These are phyloP conservation scores for Grammatotria lemairii DNA, from an alignment of 2,113 vertebrate species.

Conservation along the genomic window DNA sequence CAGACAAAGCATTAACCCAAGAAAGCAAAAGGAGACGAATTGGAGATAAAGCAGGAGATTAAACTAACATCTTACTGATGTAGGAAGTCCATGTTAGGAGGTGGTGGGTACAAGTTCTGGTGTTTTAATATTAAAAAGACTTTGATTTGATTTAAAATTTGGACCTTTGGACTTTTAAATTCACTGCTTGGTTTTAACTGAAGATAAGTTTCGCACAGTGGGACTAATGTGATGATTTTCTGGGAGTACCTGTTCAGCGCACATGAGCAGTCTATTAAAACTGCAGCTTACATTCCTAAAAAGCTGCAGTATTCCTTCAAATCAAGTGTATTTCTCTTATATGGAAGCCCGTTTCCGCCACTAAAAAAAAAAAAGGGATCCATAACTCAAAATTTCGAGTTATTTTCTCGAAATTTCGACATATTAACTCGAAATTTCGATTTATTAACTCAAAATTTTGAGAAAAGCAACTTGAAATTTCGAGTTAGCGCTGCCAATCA, in stretches of 20 bases:
- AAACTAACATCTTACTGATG: background rate
- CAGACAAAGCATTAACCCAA: background rate
- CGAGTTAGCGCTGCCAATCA: no score
- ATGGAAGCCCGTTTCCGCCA: no score
- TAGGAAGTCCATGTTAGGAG: background rate
- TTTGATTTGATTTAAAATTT: background rate
- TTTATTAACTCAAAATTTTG: no score
- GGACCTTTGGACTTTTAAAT: background rate
- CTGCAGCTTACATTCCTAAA: background rate
- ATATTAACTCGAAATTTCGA: no score
- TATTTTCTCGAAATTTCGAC: no score
- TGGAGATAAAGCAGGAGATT: rapidly evolving
- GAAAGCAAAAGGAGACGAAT: background rate
- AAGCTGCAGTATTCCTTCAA: background rate
- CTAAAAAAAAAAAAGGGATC: no score
- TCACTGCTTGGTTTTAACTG: background rate
- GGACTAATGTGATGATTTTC: background rate
- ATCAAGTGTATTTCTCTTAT: background rate
- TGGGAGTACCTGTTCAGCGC: background rate
- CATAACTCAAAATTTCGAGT: no score
- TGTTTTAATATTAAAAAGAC: background rate
- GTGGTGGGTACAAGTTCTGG: background rate
- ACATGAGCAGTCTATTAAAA: rapidly evolving
- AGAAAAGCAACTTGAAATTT: no score
- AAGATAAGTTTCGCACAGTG: rapidly evolving